Evolutionary conservation across 2,888 invertebrate genomes (phyloP), one percentile per base, ranked within the genome.

Genomic region (Argyresthia goedartella): DNA sequence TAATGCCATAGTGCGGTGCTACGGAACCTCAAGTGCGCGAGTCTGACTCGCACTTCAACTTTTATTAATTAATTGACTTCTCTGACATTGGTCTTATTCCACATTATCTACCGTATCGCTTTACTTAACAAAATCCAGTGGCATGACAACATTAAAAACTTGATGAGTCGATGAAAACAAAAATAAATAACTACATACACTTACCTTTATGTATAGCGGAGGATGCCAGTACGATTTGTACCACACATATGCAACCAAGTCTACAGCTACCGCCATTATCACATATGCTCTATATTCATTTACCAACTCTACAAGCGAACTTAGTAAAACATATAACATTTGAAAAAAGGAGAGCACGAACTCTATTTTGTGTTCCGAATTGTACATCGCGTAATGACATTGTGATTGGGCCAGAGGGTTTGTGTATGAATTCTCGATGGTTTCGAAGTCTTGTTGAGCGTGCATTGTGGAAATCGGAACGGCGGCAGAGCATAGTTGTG

Each of bases 151-250:
- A n/a, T n/a, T n/a, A n/a, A n/a, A n/a, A n/a, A n/a, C n/a, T n/a
- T n/a, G n/a, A n/a, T n/a, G n/a, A n/a, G n/a, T n/a, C n/a, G n/a
- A n/a, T n/a, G n/a, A n/a, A n/a, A n/a, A n/a, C n/a, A n/a, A n/a
- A n/a, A n/a, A n/a, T n/a, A n/a, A n/a, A n/a, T n/a, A n/a, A n/a
- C n/a, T n/a, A n/a, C n/a, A n/a, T n/a, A n/a, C n/a, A 63, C 75
- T 73, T 47, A 81, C 81, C 70, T 71, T 80, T 36, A 61, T 62
- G 58, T 74, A 76, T 4, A 72, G 35, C 7, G 74, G 55, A 0
- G 78, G 81, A 49, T 57, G 69, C 57, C 65, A 67, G 58, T 66
- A 81, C 46, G 71, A 67, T 44, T 67, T 81, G 53, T 73, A 77
- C 0, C 71, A 13, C 0, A 67, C 47, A 49, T 63, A 61, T 0